These are phyloP conservation scores for Tryphoninae sp. DNA, from an alignment of 2,888 invertebrate genomes.

Conservation along the genomic window DNA sequence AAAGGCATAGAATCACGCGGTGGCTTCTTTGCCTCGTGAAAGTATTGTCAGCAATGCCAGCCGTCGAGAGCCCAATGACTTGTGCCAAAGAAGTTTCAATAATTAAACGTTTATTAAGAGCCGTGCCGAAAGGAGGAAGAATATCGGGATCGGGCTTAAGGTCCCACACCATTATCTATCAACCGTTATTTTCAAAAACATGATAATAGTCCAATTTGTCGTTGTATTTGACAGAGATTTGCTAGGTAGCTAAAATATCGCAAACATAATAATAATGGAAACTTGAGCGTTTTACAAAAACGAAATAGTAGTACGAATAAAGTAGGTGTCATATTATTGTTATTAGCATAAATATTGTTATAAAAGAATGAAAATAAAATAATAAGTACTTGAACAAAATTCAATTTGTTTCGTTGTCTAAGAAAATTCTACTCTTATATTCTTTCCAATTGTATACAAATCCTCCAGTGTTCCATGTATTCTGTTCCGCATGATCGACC, in stretches of 20 bases:
- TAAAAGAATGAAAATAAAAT: too few relatives aligned
- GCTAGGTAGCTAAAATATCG: too few relatives aligned
- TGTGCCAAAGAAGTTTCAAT: conserved; percentile 47
- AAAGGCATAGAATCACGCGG: background rate
- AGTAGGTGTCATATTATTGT: too few relatives aligned
- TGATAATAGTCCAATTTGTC: conserved; percentile 17
- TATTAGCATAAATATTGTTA: too few relatives aligned
- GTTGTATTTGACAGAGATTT: background rate
- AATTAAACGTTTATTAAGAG: conserved; percentile 39
- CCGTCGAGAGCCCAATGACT: conserved; percentile 12
- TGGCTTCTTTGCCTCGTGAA: conserved; percentile 53
- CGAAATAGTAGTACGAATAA: too few relatives aligned
- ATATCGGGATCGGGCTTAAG: conserved; percentile 56
- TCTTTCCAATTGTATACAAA: background rate
- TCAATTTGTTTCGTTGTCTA: too few relatives aligned
- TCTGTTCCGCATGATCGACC: background rate
- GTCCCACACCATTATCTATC: background rate
- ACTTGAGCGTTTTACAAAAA: too few relatives aligned
- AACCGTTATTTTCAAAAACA: conserved; percentile 64
- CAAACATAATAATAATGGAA: too few relatives aligned
- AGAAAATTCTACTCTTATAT: too few relatives aligned
- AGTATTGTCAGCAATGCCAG: conserved; percentile 53
- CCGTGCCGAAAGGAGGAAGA: conserved; percentile 68
- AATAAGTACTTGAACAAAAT: too few relatives aligned
- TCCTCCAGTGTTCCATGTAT: background rate